These are phyloP conservation scores for Dusona sp. DNA, from an alignment of 2,888 invertebrate species.

Conservation along the genomic window DNA sequence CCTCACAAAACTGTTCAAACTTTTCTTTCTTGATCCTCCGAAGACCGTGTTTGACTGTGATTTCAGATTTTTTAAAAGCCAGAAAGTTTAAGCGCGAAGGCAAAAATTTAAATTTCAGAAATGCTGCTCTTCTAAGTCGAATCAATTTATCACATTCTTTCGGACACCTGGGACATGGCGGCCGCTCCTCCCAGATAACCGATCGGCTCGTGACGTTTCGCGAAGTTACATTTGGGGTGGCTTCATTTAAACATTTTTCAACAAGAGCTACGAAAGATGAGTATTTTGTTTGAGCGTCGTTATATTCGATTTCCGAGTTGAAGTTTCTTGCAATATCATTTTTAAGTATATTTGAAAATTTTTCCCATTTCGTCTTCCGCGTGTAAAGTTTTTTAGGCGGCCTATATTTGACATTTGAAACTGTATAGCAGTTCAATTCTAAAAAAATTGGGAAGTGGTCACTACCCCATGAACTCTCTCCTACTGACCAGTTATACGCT, in stretches of 20 bases:
- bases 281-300: neutral
- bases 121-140: neutral
- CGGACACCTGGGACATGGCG: neutral
- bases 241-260: slow-evolving; percentile 24
- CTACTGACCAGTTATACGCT: slow-evolving; percentile 27
- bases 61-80: neutral
- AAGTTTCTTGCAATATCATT: neutral
- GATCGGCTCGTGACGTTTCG: neutral
- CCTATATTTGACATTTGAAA: neutral
- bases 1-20: no score
- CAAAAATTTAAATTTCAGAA: neutral
- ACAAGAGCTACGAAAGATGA: slow-evolving; percentile 7
- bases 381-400: slow-evolving; percentile 12
- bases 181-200: neutral
- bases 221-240: neutral
- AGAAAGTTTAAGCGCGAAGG: neutral
- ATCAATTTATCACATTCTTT: neutral
- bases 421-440: neutral
- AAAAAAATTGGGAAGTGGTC: slow-evolving; percentile 53
- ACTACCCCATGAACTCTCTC: slow-evolving; percentile 38
- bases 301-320: no score
- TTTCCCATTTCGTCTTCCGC: slow-evolving; percentile 28
- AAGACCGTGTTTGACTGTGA: no score
- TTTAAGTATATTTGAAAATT: slow-evolving; percentile 9
- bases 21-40: no score